A percentile compares a stretch with the other conserved stretches of the same genome.
phyloP scores from a whole-genome alignment of 1,140 invertebrate species.

The Idris sp. region DNA sequence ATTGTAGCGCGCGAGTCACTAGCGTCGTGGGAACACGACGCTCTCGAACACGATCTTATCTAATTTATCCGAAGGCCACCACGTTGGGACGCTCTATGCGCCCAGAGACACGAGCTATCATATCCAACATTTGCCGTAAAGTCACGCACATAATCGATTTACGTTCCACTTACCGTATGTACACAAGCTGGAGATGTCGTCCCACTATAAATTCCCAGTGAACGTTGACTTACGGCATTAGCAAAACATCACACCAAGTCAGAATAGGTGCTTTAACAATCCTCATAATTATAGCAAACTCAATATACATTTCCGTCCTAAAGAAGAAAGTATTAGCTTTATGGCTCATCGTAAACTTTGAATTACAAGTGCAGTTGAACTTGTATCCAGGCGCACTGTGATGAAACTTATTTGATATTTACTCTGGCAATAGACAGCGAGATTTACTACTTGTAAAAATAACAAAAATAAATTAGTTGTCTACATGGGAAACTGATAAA shows the following conservation, averaged over 20 bases:
- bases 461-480: too few species aligned
- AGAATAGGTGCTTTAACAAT: conserved; percentile 28
- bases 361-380: background rate
- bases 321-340: conserved; percentile 28
- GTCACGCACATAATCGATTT: conserved; percentile 67
- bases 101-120: conserved; percentile 63
- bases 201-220: conserved; percentile 46
- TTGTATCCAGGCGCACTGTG: too few species aligned
- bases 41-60: conserved; percentile 69
- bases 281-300: conserved; percentile 33
- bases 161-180: conserved; percentile 63
- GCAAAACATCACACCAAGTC: conserved; percentile 22
- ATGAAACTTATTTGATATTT: too few species aligned
- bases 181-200: conserved; percentile 48
- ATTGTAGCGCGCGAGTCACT: conserved; percentile 57
- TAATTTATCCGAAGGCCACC: conserved; percentile 69
- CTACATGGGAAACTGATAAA: too few species aligned
- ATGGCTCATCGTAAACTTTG: conserved; percentile 12
- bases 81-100: conserved; percentile 51
- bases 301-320: conserved; percentile 7
- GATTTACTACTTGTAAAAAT: too few species aligned
- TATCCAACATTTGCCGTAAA: conserved; percentile 60
- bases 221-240: conserved; percentile 46
- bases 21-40: conserved; percentile 76
- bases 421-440: too few species aligned